phyloP scores from a whole-genome alignment of 2,888 invertebrate genomes.

The Teinopalpus imperialis region DNA sequence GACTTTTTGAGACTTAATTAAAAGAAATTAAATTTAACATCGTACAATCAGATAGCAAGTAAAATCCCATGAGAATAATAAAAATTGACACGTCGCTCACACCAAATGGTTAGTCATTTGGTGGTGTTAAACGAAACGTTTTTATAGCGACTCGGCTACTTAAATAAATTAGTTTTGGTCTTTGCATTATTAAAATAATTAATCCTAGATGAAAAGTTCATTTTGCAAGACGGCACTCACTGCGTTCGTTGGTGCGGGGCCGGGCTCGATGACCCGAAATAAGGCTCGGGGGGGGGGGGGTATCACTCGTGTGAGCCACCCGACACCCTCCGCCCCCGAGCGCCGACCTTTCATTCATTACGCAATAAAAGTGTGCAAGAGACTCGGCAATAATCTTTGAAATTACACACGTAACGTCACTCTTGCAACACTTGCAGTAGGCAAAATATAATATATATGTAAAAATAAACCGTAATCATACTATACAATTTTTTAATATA shows the following conservation, averaged over 20 bases:
- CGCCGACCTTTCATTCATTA: constrained; percentile 79
- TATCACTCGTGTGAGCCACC: constrained; percentile 47
- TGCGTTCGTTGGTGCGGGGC: constrained; percentile 64
- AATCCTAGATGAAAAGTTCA: constrained; percentile 69
- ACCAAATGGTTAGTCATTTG: too few species aligned
- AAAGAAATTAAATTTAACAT: too few species aligned
- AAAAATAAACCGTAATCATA: too few species aligned
- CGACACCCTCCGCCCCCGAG: constrained; percentile 47
- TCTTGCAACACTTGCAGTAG: too few species aligned
- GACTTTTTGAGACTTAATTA: too few species aligned
- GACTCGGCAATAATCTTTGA: constrained; percentile 36
- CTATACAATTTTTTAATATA: too few species aligned
- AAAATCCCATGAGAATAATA: too few species aligned
- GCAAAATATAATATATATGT: too few species aligned
- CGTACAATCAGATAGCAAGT: too few species aligned
- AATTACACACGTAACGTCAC: constrained; percentile 23
- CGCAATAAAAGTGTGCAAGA: constrained; percentile 73
- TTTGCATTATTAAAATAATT: constrained; percentile 60
- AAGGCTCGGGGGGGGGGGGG: constrained; percentile 70
- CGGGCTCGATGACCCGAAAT: constrained; percentile 81
- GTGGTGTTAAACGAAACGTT: too few species aligned
- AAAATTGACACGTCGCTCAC: too few species aligned
- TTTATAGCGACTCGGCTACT: constrained; percentile 7
- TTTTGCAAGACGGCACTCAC: constrained; percentile 68
- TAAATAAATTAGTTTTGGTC: constrained; percentile 19